A percentile compares a stretch with the other conserved stretches of the same genome.
Conservation (phyloP, 2,888 invertebrate species). For the Taphrorychus bicolor region DNA sequence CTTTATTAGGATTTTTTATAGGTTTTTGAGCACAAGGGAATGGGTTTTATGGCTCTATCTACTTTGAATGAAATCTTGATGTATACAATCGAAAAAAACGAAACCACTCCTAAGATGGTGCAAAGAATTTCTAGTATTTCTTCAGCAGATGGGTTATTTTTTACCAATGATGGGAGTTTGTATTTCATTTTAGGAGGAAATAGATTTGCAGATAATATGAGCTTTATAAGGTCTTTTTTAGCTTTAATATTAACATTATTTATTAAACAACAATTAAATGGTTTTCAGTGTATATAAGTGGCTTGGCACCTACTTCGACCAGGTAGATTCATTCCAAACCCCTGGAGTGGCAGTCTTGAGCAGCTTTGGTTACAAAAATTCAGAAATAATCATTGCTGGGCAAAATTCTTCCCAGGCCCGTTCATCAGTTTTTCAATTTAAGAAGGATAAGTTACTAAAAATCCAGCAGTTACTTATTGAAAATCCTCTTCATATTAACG, state of each 20-base stretch:
- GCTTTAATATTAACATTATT: conserved; percentile 33
- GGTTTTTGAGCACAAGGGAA: conserved; percentile 1
- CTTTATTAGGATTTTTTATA: conserved; percentile 1
- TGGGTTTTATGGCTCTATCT: conserved; percentile 29
- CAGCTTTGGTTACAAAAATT: conserved; percentile 46
- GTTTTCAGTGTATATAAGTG: conserved; percentile 54
- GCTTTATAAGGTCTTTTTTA: conserved; percentile 47
- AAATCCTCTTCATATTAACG: conserved; percentile 39
- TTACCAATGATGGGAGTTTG: conserved; percentile 45
- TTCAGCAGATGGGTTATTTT: conserved; percentile 48
- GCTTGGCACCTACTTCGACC: conserved; percentile 52
- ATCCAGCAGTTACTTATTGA: conserved; percentile 45
- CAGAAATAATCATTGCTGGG: conserved; percentile 50
- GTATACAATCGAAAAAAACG: conserved; percentile 14
- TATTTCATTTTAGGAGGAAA: conserved; percentile 48
- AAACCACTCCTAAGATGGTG: conserved; percentile 26
- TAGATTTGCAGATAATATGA: conserved; percentile 41
- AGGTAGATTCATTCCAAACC: conserved; percentile 44
- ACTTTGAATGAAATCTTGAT: conserved; percentile 14
- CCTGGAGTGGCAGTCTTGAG: conserved; percentile 42
- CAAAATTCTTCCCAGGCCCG: conserved; percentile 37
- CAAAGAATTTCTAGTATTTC: conserved; percentile 43
- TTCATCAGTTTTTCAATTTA: conserved; percentile 48
- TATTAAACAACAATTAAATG: no score
- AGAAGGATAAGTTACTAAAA: conserved; percentile 45